phyloP scores from a whole-genome alignment of 30 jellyfish, hydroid and myxozoan genomes.

The Pseudorhiza aurosa region DNA sequence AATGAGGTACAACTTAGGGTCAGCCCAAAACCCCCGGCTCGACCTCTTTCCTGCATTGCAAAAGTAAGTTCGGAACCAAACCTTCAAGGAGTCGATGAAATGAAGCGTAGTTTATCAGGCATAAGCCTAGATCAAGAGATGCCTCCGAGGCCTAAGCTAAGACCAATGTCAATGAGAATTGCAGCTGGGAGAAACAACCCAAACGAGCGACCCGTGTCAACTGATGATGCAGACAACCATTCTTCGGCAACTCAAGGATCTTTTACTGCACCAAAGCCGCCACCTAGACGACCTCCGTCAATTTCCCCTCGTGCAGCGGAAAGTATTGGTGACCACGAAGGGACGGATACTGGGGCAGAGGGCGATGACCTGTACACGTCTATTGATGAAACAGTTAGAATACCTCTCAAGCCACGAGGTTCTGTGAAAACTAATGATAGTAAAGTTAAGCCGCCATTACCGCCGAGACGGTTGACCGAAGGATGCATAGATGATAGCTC shows the following conservation, averaged over 20 bases:
- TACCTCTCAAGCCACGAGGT: slow-evolving; percentile 5
- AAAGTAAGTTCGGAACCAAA: slow-evolving; percentile 10
- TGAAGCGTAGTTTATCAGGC: neutral
- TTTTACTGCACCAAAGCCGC: slow-evolving; percentile 15
- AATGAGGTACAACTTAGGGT: neutral
- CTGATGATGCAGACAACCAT: too few relatives aligned
- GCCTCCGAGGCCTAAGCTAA: slow-evolving; percentile 45
- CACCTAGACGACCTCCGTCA: slow-evolving; percentile 24
- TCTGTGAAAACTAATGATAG: neutral
- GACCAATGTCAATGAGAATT: slow-evolving; percentile 13
- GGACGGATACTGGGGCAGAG: neutral
- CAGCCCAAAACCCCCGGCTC: slow-evolving; percentile 36
- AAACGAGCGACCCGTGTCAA: neutral
- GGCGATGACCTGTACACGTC: slow-evolving; percentile 25
- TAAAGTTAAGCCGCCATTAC: slow-evolving; percentile 10
- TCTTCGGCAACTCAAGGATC: too few relatives aligned
- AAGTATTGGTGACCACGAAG: neutral
- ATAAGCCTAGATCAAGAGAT: neutral
- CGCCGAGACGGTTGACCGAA: neutral
- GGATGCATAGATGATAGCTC: too few relatives aligned
- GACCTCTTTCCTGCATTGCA: slow-evolving; percentile 10
- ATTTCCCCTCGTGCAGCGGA: neutral
- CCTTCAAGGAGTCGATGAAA: neutral
- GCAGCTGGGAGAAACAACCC: neutral
- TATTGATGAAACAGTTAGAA: slow-evolving; percentile 29